phyloP scores from a whole-genome alignment of 2,113 vertebrate genomes.

The Channa argus region DNA sequence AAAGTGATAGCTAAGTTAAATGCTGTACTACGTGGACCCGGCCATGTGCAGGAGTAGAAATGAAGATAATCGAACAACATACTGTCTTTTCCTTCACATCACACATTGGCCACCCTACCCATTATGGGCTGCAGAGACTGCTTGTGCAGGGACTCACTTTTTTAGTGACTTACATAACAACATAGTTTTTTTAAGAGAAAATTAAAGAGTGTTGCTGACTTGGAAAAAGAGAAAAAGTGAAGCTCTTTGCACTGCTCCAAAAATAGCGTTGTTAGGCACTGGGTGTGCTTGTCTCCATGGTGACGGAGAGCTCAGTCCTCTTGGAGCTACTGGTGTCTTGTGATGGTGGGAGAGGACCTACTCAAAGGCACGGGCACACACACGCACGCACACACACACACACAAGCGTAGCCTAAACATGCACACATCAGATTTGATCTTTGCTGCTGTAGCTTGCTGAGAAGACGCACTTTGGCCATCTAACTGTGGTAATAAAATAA shows the following conservation, averaged over 20 bases:
- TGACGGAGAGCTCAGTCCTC: slow-evolving; percentile 78
- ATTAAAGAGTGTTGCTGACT: slow-evolving; percentile 73
- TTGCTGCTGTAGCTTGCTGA: neutral
- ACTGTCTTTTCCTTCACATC: neutral
- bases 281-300: slow-evolving; percentile 86
- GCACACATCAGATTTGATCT: slow-evolving; percentile 24
- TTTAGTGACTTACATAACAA: slow-evolving; percentile 66
- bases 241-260: slow-evolving; percentile 82
- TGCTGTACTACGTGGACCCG: neutral
- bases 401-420: neutral
- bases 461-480: neutral
- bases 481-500: slow-evolving; percentile 8
- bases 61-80: neutral
- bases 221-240: slow-evolving; percentile 75
- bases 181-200: slow-evolving; percentile 68
- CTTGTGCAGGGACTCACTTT: slow-evolving; percentile 23
- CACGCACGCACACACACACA: slow-evolving; percentile 36
- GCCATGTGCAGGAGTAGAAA: neutral
- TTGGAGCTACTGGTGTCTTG: slow-evolving; percentile 80
- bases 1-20: slow-evolving; percentile 6
- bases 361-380: slow-evolving; percentile 46
- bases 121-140: neutral
- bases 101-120: neutral
- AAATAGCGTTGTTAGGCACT: slow-evolving; percentile 86
- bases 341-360: slow-evolving; percentile 78